A percentile compares a stretch with the other conserved stretches of the same genome.
Evolutionary conservation across 2,888 invertebrate species (phyloP).

Genomic region (Drosophila macrothrix): DNA sequence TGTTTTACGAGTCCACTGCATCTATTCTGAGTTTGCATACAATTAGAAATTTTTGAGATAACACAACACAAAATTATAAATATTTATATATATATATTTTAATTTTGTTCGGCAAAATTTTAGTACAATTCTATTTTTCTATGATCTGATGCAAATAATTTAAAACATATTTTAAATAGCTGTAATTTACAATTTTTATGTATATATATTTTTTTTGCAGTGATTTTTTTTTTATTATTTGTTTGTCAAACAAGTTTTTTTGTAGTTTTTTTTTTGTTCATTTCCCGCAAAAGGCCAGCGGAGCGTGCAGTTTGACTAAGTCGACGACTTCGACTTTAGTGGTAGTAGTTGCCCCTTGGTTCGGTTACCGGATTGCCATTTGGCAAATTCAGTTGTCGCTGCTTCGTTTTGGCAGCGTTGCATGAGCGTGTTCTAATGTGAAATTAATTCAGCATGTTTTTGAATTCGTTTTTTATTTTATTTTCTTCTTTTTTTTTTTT

Average conservation of each 20-base stretch:
- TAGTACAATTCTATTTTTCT: neutral
- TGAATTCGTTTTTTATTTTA: conserved; percentile 30
- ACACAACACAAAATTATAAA: neutral
- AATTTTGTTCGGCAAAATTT: neutral
- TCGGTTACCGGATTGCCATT: conserved; percentile 52
- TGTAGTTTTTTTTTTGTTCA: neutral
- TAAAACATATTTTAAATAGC: conserved; percentile 31
- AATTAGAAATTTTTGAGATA: neutral
- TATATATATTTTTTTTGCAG: conserved; percentile 15
- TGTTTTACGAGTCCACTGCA: conserved; percentile 18
- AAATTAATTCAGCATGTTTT: conserved; percentile 73
- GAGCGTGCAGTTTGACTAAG: conserved; percentile 47
- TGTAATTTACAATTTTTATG: conserved; percentile 24
- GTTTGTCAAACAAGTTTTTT: conserved; percentile 49
- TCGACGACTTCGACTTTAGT: conserved; percentile 42
- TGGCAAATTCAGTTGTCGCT: conserved; percentile 31
- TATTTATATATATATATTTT: neutral
- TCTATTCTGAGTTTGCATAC: neutral
- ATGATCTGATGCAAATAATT: conserved; percentile 10
- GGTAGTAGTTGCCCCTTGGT: conserved; percentile 12
- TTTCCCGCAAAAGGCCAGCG: conserved; percentile 43
- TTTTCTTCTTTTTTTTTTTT: conserved; percentile 3
- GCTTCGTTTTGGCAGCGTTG: conserved; percentile 74
- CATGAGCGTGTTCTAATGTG: conserved; percentile 80
- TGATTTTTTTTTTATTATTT: conserved; percentile 4